Base-by-base conservation (phyloP, 2,888 invertebrate genomes). In the Mylabris sibirica region DNA sequence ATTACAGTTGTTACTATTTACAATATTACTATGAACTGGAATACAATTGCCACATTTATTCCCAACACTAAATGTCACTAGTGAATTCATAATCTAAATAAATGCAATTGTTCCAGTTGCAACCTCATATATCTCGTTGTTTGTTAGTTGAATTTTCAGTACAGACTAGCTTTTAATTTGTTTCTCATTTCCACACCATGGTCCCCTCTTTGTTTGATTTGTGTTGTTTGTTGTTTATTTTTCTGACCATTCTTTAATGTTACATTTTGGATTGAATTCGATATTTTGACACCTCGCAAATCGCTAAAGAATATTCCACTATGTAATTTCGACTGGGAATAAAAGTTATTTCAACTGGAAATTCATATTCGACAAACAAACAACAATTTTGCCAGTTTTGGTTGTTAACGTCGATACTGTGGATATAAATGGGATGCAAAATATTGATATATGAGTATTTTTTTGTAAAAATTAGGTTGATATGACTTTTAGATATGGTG, bases 31-130 rank as follows among this genome's bases (percentile, higher is more conserved):
- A 57, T 26, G n/a, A 22, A 57, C 57, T 24, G 57, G 14, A 26
- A 57, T 57, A 57, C 57, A 57, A 57, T 57, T 57, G 57, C 14
- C 26, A 57, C 57, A 57, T 57, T 57, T 57, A 57, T 57, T 57
- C 24, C 26, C 57, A 57, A 6, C 8, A 57, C 14, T 57, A 57
- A 57, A 57, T 6, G 57, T 57, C 57, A 57, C 26, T 26, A 26
- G 57, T 57, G 57, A 26, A 57, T 57, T 57, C 57, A 57, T 57
- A 57, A 57, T 57, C 26, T 57, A 57, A 57, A 57, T 57, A 57
- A 26, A 57, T 57, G 57, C 57, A 57, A 26, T 57, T 57, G 57
- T 57, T 57, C 8, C 26, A 57, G 24, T 57, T 6, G 57, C 57
- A 57, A 24, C n/a, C 57, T 26, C 57, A 57, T 57, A 57, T 57